Percentiles rank a stretch among this genome's conserved stretches.
phyloP scores from a whole-genome alignment of 2,888 invertebrate genomes.

The Erebia epiphron region DNA sequence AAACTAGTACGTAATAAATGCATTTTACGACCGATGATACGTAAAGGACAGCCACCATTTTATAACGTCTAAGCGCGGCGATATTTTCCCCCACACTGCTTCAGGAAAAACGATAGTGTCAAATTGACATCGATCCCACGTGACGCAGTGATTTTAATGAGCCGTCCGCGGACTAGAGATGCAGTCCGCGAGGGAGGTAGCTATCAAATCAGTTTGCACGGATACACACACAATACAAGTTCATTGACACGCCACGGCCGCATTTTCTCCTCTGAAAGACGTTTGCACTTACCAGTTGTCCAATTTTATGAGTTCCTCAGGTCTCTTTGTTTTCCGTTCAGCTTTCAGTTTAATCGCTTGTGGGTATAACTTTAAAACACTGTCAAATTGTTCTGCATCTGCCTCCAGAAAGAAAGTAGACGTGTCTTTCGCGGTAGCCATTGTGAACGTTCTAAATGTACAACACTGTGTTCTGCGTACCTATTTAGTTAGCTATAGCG shows the following conservation, averaged over 20 bases:
- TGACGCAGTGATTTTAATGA: slow-evolving; percentile 88
- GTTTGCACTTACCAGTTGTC: slow-evolving; percentile 94
- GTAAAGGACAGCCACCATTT: slow-evolving; percentile 81
- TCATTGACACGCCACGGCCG: slow-evolving; percentile 84
- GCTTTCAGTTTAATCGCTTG: slow-evolving; percentile 95
- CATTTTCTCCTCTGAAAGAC: slow-evolving; percentile 82
- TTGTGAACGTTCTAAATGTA: slow-evolving; percentile 86
- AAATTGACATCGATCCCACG: slow-evolving; percentile 89
- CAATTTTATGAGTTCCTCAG: slow-evolving; percentile 96
- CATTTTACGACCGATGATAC: slow-evolving; percentile 69
- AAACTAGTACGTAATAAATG: slow-evolving; percentile 59
- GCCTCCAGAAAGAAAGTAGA: slow-evolving; percentile 97
- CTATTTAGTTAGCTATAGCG: slow-evolving; percentile 82
- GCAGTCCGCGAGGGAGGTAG: slow-evolving; percentile 86
- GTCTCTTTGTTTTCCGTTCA: slow-evolving; percentile 94
- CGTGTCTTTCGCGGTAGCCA: slow-evolving; percentile 94
- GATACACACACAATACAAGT: slow-evolving; percentile 84
- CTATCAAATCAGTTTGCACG: slow-evolving; percentile 85
- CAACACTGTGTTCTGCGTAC: slow-evolving; percentile 70
- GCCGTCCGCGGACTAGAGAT: slow-evolving; percentile 85
- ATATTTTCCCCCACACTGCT: slow-evolving; percentile 80
- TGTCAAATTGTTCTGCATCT: slow-evolving; percentile 92
- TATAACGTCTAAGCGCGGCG: slow-evolving; percentile 81
- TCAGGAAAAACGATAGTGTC: slow-evolving; percentile 82
- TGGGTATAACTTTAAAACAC: slow-evolving; percentile 95